Percentiles rank a stretch among this genome's conserved stretches.
phyloP scores from a whole-genome alignment of 2,113 vertebrate genomes.

The Corythaeola cristata region DNA sequence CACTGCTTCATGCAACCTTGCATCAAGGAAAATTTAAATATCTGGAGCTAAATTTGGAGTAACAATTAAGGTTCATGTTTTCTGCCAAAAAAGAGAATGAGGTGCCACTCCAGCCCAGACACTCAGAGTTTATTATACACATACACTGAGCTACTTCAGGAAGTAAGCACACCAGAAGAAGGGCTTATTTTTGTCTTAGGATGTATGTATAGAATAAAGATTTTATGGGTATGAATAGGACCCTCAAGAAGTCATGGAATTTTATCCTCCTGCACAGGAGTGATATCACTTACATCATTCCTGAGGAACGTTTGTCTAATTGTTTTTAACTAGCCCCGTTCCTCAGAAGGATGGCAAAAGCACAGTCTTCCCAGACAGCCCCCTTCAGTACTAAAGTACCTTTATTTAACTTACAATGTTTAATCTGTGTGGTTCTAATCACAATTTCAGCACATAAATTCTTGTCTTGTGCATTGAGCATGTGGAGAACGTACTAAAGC shows the following conservation, averaged over 20 bases:
- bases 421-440: background rate
- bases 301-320: background rate
- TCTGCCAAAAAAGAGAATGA: background rate
- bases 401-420: background rate
- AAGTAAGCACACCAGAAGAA: background rate
- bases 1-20: background rate
- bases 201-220: background rate
- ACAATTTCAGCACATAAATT: background rate
- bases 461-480: background rate
- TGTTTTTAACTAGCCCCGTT: background rate
- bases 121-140: background rate
- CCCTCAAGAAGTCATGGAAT: background rate
- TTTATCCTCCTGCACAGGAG: background rate
- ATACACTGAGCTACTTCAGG: background rate
- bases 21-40: background rate
- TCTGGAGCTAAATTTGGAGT: background rate
- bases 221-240: background rate
- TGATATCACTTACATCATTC: background rate
- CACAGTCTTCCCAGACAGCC: background rate
- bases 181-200: background rate
- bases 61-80: background rate
- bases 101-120: background rate
- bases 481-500: background rate
- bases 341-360: background rate
- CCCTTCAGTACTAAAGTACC: background rate